Evolutionary conservation across 2,888 invertebrate genomes (phyloP).

Genomic region (Drosophila emarginata): DNA sequence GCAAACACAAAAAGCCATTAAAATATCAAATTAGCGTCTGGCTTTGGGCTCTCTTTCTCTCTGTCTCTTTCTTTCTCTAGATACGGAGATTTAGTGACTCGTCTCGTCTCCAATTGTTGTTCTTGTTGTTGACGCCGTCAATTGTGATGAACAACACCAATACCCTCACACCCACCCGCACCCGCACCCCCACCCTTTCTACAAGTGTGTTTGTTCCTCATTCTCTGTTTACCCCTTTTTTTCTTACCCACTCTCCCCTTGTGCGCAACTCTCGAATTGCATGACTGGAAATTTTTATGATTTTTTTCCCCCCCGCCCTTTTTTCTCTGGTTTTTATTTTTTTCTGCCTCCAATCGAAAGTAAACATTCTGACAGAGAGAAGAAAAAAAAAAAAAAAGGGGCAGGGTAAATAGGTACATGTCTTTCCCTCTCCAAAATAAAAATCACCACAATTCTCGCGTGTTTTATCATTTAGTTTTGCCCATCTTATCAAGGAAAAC

Average conservation of each 20-base stretch:
- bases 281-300: constrained; percentile 17
- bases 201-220: background rate
- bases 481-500: constrained; percentile 36
- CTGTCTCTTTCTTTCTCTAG: constrained; percentile 11
- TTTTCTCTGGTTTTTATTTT: background rate
- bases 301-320: background rate
- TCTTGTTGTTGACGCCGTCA: constrained; percentile 36
- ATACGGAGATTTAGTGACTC: constrained; percentile 45
- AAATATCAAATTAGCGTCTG: constrained; percentile 73
- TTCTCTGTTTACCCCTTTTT: background rate
- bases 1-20: constrained; percentile 67
- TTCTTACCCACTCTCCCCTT: background rate
- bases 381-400: too few species aligned
- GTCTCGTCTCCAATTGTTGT: constrained; percentile 28
- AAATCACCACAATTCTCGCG: background rate
- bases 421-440: background rate
- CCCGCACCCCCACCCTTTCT: too few species aligned
- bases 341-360: constrained; percentile 49
- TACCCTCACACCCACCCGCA: background rate
- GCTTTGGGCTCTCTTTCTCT: constrained; percentile 24
- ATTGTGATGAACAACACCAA: constrained; percentile 20
- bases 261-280: background rate
- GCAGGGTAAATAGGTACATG: background rate
- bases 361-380: constrained; percentile 48
- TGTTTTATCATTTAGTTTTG: constrained; percentile 32